Base-by-base conservation (phyloP, 2,797 vertebrate genomes). In the Myripristis jacobus region DNA sequence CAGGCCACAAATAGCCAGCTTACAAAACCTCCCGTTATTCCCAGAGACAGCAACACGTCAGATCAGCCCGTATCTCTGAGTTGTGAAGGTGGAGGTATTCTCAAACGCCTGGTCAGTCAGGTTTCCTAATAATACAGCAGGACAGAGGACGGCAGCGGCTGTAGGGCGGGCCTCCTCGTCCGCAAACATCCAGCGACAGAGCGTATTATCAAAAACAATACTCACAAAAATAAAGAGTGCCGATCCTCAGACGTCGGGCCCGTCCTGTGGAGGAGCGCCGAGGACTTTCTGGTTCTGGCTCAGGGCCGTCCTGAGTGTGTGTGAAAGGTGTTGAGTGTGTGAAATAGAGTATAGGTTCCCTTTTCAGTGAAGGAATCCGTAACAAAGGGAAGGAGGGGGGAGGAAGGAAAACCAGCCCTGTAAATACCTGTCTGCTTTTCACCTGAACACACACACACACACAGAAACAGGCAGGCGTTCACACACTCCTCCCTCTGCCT, bases 351-450 rank as follows among this genome's bases (percentile, higher is more conserved):
- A 21, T 1, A 73, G 69, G 67, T 83, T 85, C 71, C 70, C 31
- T 15, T 75, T 77, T 70, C 66, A 74, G 55, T 68, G 58, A 65
- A 58, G 48, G 34, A 74, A 82, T 63, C 54, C 63, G 41, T 1
- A 74, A 87, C 67, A 83, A 80, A 73, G 68, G 68, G 70, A 70
- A 58, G 65, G 76, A 41, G 70, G 68, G 73, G 75, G 81, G 82
- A 58, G 83, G 84, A 82, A 81, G 81, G 88, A 87, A 87, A 46
- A 21, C 0, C 72, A 86, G 41, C 85, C 69, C 74, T 70, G 58
- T 75, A 67, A 88, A 75, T 85, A 84, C 79, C 82, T 87, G 73
- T 53, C 77, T 59, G 7, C 41, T 64, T 52, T 66, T 71, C 31
- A 65, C 59, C 25, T n/a, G 13, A 63, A 46, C 36, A 64, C 5